Evolutionary conservation across 2,888 invertebrate genomes (phyloP), one percentile per base, ranked within the genome.

Genomic region (Synergus laeviventris): DNA sequence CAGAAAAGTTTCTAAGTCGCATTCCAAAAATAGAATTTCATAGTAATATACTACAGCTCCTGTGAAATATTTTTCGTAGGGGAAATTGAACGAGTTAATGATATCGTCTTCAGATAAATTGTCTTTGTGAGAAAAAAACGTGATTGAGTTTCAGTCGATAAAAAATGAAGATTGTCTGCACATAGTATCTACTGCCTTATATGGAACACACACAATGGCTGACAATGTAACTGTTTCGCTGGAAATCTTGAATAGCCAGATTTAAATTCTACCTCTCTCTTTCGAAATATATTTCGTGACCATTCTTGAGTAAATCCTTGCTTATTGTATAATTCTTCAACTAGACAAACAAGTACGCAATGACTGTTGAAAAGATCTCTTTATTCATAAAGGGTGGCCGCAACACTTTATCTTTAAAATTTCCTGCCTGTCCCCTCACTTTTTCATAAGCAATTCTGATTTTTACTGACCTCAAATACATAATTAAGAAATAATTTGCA

Each of bases 231-330:
- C 42, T 49, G 60, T 62, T 62, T 74, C 61, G 18, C 42, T 60
- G 1, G 24, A 61, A 61, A 60, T 61, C 61, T 18, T 59, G 56
- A 36, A 56, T 59, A 56, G 36, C 56, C 24, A 56, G 21, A 21
- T 74, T 62, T 62, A 42, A 36, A 1, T 21, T 56, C 56, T 54
- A 62, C 74, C 74, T 64, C 64, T 74, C 74, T 62, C 74, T 74
- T 60, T 61, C 16, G 61, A 61, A 59, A 60, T 45, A 24, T 61
- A 38, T 38, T 60, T 60, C 74, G 38, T 21, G 56, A 21, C 12
- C 14, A 56, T 56, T 56, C 56, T 56, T 56, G 21, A 21, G 21
- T 56, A 56, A 56, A 56, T 21, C 21, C 56, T 56, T 56, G 12
- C 14, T 24, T 56, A 24, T 21, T 21, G 56, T 56, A 56, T 14